Percentiles rank a stretch among this genome's conserved stretches.
Evolutionary conservation across 2,797 vertebrate species (phyloP).

Genomic region (Tokudaia tokunoshimensis): DNA sequence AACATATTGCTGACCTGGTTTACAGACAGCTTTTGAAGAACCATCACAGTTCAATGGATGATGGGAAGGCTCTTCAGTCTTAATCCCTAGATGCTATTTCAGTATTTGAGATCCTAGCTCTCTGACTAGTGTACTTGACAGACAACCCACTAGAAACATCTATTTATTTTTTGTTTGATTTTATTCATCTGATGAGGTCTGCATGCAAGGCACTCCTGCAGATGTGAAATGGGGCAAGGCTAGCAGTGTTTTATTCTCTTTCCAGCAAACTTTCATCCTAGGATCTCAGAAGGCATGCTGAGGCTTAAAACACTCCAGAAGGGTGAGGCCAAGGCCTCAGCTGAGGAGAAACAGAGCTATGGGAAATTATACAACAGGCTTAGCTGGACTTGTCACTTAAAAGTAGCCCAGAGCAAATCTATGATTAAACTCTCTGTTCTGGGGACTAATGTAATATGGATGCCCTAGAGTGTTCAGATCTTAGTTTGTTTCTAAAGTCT

Average conservation of each 20-base stretch:
- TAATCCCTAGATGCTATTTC: neutral
- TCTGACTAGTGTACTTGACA: slow-evolving; percentile 53
- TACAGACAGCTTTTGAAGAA: slow-evolving; percentile 30
- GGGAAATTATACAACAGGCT: neutral
- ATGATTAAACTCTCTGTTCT: neutral
- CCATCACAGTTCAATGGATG: neutral
- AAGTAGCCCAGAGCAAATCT: neutral
- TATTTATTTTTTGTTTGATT: slow-evolving; percentile 45
- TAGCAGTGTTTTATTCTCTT: slow-evolving; percentile 16
- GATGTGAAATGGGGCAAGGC: neutral
- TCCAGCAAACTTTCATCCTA: slow-evolving; percentile 33
- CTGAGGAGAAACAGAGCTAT: neutral
- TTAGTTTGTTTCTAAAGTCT: neutral
- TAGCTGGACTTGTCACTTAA: neutral
- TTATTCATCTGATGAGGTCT: slow-evolving; percentile 27
- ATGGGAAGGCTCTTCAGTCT: neutral
- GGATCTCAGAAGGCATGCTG: neutral
- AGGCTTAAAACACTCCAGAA: neutral
- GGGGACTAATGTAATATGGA: neutral
- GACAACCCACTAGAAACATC: slow-evolving; percentile 37
- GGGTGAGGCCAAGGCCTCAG: neutral
- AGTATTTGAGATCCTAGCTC: slow-evolving; percentile 38
- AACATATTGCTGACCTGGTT: slow-evolving; percentile 50
- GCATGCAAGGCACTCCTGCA: neutral
- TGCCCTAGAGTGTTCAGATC: neutral